These are phyloP conservation scores for Calephelis virginiensis DNA, from an alignment of 1,140 invertebrate genomes.

Conservation along the genomic window DNA sequence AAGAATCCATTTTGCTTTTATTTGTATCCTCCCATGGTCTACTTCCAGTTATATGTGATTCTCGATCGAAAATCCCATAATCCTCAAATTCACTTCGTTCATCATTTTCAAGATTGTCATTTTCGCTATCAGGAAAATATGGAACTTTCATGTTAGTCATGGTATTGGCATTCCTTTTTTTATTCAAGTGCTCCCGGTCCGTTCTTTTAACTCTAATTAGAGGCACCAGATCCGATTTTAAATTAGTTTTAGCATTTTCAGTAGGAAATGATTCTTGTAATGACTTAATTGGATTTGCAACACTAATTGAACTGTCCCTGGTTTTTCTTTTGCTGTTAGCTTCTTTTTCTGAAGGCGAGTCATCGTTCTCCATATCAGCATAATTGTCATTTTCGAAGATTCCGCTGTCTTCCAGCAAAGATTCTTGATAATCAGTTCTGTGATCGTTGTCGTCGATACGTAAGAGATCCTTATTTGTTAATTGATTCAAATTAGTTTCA, in stretches of 20 bases:
- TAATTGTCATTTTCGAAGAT: conserved; percentile 16
- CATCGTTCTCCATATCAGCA: conserved; percentile 35
- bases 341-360: conserved; percentile 36
- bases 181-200: conserved; percentile 37
- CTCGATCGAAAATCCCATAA: conserved; percentile 52
- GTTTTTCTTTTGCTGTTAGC: conserved; percentile 41
- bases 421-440: conserved; percentile 12
- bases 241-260: conserved; percentile 35
- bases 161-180: conserved; percentile 35
- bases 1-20: neutral
- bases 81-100: conserved; percentile 63
- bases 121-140: conserved; percentile 48
- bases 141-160: conserved; percentile 50
- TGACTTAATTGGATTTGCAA: conserved; percentile 46
- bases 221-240: conserved; percentile 48
- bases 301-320: conserved; percentile 39
- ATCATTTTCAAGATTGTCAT: conserved; percentile 53
- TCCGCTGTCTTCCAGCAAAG: neutral
- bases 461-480: conserved; percentile 20
- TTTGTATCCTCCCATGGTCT: conserved; percentile 1
- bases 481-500: conserved; percentile 42
- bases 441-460: neutral
- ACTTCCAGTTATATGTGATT: conserved; percentile 42
- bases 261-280: conserved; percentile 66
- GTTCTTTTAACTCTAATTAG: conserved; percentile 65